Evolutionary conservation across 2,888 invertebrate genomes (phyloP).

Genomic region (Aethes cnicana): DNA sequence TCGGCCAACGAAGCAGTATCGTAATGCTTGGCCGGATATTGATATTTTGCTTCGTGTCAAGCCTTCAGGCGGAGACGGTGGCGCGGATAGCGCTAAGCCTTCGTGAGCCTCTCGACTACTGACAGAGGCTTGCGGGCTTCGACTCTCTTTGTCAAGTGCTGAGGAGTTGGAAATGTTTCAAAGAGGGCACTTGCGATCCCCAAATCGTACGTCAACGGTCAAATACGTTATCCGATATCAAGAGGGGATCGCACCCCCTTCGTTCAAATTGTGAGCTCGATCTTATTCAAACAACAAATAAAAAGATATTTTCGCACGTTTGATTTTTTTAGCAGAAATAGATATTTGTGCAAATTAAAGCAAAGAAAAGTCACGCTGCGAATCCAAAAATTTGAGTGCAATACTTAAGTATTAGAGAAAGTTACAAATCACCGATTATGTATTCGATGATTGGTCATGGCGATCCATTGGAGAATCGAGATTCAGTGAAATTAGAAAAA

Average conservation of each 20-base stretch:
- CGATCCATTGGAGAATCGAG: conserved; percentile 16
- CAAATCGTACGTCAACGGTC: conserved; percentile 43
- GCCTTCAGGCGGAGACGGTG: conserved; percentile 11
- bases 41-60: conserved; percentile 32
- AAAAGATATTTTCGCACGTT: no score
- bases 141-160: conserved; percentile 61
- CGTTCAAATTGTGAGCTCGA: not conserved
- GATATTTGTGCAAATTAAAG: conserved; percentile 1
- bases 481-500: conserved; percentile 21
- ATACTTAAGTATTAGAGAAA: conserved; percentile 14
- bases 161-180: conserved; percentile 57
- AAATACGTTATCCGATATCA: conserved; percentile 18
- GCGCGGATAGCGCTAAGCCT: conserved; percentile 51
- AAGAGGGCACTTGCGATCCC: conserved; percentile 57
- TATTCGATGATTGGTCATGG: conserved; percentile 26
- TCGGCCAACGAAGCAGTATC: not conserved
- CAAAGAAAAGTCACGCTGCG: not conserved
- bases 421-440: conserved; percentile 18
- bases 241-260: conserved; percentile 5
- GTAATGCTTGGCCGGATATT: conserved; percentile 32
- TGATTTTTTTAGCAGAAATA: not conserved
- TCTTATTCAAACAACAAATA: not conserved
- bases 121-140: conserved; percentile 62
- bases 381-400: not conserved
- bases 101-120: conserved; percentile 51